phyloP scores from a whole-genome alignment of 1,140 invertebrate species.

The Linepithema humile region DNA sequence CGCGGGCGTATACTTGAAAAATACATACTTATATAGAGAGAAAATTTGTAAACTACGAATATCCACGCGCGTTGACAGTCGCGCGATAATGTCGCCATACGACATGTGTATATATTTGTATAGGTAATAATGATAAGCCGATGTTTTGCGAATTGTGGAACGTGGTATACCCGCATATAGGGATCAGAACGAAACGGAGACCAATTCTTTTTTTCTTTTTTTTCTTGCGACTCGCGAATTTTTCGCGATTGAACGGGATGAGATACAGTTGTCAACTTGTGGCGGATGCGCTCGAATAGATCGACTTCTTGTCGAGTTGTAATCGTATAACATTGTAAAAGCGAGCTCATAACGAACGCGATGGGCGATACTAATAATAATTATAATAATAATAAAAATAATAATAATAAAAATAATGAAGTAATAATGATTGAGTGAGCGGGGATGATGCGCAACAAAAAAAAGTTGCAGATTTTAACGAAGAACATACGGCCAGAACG shows the following conservation, averaged over 20 bases:
- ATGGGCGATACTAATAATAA: not conserved
- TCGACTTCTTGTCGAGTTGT: not conserved
- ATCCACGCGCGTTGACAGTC: not conserved
- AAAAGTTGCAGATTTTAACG: not conserved
- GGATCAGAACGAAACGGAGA: slow-evolving; percentile 57
- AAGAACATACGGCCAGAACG: not conserved
- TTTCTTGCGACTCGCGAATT: not conserved
- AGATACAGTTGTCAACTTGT: not conserved
- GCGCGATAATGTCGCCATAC: slow-evolving; percentile 34
- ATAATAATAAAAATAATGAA: slow-evolving; percentile 20
- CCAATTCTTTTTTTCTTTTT: slow-evolving; percentile 29
- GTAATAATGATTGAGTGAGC: slow-evolving; percentile 15
- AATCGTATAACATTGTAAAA: slow-evolving; percentile 27
- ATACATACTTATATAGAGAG: slow-evolving; percentile 33
- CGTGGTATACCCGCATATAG: slow-evolving; percentile 5
- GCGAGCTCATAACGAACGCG: not conserved
- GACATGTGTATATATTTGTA: slow-evolving; percentile 82
- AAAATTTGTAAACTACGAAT: slow-evolving; percentile 58
- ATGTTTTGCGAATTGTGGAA: slow-evolving; percentile 40
- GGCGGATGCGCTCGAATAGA: not conserved
- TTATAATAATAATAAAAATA: too few species aligned
- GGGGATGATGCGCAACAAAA: not conserved
- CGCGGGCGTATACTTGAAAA: too few species aligned
- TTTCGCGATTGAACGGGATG: not conserved
- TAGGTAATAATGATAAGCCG: slow-evolving; percentile 70